These are phyloP conservation scores for Sebastes iracundus DNA, from an alignment of 2,797 vertebrate species.

Conservation along the genomic window DNA sequence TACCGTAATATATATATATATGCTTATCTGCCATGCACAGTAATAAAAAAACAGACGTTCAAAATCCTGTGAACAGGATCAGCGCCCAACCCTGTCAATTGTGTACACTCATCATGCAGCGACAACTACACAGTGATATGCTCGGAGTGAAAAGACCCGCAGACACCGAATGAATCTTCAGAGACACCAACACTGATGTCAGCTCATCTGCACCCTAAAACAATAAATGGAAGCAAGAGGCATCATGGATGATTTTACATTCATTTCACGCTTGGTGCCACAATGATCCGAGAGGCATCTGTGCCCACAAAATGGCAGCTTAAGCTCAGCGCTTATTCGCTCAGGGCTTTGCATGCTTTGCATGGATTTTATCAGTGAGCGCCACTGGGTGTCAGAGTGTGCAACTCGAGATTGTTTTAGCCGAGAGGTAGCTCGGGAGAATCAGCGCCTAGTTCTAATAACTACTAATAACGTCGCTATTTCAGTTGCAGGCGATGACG, in stretches of 20 bases:
- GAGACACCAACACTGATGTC: slow-evolving; percentile 47
- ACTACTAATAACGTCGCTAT: slow-evolving; percentile 20
- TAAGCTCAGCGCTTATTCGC: slow-evolving; percentile 50
- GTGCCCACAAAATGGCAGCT: slow-evolving; percentile 74
- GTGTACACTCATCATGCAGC: slow-evolving; percentile 33
- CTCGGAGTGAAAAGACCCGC: slow-evolving; percentile 21
- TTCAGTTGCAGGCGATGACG: slow-evolving; percentile 14
- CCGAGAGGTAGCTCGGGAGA: slow-evolving; percentile 31
- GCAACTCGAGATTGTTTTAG: slow-evolving; percentile 54
- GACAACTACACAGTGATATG: slow-evolving; percentile 1
- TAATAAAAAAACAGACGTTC: slow-evolving; percentile 42
- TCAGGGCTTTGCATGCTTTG: slow-evolving; percentile 54
- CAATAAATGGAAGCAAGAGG: slow-evolving; percentile 63
- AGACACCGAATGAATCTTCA: slow-evolving; percentile 34
- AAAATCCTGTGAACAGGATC: slow-evolving; percentile 29
- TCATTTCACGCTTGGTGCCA: slow-evolving; percentile 76
- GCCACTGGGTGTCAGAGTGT: slow-evolving; percentile 48
- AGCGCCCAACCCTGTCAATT: slow-evolving; percentile 15
- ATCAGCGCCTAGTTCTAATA: slow-evolving; percentile 50
- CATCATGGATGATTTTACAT: slow-evolving; percentile 75
- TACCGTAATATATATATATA: slow-evolving; percentile 34
- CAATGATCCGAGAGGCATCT: slow-evolving; percentile 76
- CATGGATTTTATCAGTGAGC: slow-evolving; percentile 69
- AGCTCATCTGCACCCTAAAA: slow-evolving; percentile 66
- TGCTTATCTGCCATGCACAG: slow-evolving; percentile 19